Evolutionary conservation across 2,113 vertebrate species (phyloP).

Genomic region (Tympanuchus pallidicinctus): DNA sequence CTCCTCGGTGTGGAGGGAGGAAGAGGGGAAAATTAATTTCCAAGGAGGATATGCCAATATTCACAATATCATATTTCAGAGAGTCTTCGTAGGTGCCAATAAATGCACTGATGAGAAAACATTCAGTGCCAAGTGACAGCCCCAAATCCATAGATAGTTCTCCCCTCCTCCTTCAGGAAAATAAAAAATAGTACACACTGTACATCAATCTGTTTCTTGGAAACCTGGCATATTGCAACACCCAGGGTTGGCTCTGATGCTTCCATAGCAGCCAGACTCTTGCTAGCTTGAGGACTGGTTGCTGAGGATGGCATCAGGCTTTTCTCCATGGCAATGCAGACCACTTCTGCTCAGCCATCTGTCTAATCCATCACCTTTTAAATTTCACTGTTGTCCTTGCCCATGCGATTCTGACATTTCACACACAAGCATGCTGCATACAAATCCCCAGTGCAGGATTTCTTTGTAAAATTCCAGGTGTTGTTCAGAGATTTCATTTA

Average conservation of each 20-base stretch:
- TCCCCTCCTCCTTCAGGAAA: slow-evolving; percentile 27
- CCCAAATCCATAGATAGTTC: neutral
- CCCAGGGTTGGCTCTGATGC: slow-evolving; percentile 28
- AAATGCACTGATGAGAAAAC: slow-evolving; percentile 21
- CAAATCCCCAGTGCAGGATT: slow-evolving; percentile 34
- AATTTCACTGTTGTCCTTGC: slow-evolving; percentile 62
- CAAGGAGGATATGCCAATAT: neutral
- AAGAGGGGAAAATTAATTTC: neutral
- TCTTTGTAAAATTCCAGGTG: slow-evolving; percentile 41
- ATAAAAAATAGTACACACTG: slow-evolving; percentile 39
- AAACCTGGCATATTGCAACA: slow-evolving; percentile 64
- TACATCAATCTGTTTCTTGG: slow-evolving; percentile 59
- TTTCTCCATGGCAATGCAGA: slow-evolving; percentile 66
- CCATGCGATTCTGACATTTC: slow-evolving; percentile 28
- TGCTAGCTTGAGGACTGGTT: slow-evolving; percentile 22
- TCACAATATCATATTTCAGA: neutral
- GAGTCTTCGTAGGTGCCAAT: neutral
- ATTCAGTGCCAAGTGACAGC: slow-evolving; percentile 9
- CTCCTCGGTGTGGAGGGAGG: accelerated
- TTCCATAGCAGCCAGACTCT: slow-evolving; percentile 50
- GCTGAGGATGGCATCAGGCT: slow-evolving; percentile 60
- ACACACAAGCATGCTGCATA: neutral
- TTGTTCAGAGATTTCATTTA: slow-evolving; percentile 61
- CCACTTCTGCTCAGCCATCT: slow-evolving; percentile 71
- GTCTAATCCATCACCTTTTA: slow-evolving; percentile 60